Base-by-base conservation (phyloP, 2,797 vertebrate species). In the Sebastes vulpes region DNA sequence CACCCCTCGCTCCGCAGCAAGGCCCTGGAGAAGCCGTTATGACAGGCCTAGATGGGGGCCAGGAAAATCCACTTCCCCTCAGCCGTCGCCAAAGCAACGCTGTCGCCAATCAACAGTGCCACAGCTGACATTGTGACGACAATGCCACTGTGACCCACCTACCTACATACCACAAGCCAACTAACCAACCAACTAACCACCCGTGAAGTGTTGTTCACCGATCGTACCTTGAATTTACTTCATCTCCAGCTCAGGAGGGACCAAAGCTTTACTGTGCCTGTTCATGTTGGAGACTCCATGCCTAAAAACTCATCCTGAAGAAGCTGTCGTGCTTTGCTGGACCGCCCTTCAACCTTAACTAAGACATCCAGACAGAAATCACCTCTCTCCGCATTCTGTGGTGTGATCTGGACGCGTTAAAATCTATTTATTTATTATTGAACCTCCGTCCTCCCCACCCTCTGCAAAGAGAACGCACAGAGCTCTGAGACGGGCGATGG, bases 21-120 rank as follows among this genome's bases (percentile, higher is more conserved):
- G 96, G 93, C 96, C 65, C 91, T 97, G 87, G 98, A 98, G 75
- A 99, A 99, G 90, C 97, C 97, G 1, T 97, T 98, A 98, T 99
- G 98, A 99, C 97, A 93, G 88, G 59, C 68, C 86, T 59, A 26
- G 65, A 80, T 1, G 54, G 65, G 60, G 28, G 64, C 54, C 48
- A 50, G 52, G 59, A 69, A 16, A 50, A 57, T 73, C 53, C 9
- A 12, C 54, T 68, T 57, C 56, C 58, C 64, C 20, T 72, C 60
- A 74, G 76, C 80, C 26, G 63, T 86, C 83, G 86, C 89, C 90
- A 85, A 87, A 84, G 78, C 77, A 70, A 82, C 2, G 56, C 76
- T 75, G 75, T 86, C 69, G 52, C 78, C 84, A 83, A 58, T 66
- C 25, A 73, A 76, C 42, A 35, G 81, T 42, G 80, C 74, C 79